phyloP scores from a whole-genome alignment of 2,797 vertebrate species.

The Masticophis lateralis region DNA sequence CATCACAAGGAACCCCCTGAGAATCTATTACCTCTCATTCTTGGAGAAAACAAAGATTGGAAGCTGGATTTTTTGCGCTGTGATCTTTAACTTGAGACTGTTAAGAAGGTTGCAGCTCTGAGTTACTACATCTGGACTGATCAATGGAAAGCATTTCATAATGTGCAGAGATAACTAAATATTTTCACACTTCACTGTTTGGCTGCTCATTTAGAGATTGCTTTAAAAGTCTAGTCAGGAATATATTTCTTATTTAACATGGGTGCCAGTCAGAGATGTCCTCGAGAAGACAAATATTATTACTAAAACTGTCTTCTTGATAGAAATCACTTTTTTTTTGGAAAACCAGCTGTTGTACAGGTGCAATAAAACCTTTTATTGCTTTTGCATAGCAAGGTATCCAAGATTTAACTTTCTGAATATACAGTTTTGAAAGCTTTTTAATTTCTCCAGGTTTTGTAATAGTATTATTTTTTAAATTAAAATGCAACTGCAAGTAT shows the following conservation, averaged over 20 bases:
- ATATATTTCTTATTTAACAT: neutral
- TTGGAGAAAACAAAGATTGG: rapidly evolving
- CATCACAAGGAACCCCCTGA: constrained; percentile 33
- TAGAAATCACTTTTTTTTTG: neutral
- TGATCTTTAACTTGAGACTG: neutral
- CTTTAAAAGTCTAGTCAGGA: neutral
- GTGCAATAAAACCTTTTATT: neutral
- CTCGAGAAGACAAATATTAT: neutral
- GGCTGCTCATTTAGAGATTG: neutral
- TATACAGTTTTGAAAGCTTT: neutral
- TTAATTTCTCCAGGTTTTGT: neutral
- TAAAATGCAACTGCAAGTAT: neutral
- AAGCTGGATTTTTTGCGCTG: neutral
- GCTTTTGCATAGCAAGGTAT: neutral
- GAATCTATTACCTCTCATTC: neutral
- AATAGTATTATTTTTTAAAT: neutral
- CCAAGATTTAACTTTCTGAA: neutral
- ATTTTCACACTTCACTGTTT: neutral
- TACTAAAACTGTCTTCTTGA: neutral
- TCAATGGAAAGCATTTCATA: rapidly evolving
- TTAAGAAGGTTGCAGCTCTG: rapidly evolving
- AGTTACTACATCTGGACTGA: rapidly evolving
- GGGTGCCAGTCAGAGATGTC: rapidly evolving
- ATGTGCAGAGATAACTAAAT: rapidly evolving
- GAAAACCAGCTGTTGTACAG: neutral